Evolutionary conservation across 2,888 invertebrate genomes (phyloP).

Genomic region (Subacronicta megacephala): DNA sequence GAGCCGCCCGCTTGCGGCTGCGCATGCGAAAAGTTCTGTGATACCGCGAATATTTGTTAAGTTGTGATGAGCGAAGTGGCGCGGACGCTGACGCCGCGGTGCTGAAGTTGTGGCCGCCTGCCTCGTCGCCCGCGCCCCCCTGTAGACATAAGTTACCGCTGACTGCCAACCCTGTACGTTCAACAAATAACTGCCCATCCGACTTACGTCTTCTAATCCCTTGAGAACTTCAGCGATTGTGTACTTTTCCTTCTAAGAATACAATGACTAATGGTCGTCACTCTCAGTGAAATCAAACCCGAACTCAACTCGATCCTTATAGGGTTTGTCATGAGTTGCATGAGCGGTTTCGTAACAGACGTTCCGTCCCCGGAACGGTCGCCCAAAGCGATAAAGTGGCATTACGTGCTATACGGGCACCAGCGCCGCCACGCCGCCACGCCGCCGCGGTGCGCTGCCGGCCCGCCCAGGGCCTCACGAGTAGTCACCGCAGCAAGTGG

Average conservation of each 20-base stretch:
- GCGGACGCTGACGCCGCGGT: slow-evolving; percentile 84
- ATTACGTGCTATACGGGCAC: slow-evolving; percentile 70
- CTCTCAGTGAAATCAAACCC: slow-evolving; percentile 60
- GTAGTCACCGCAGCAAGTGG: slow-evolving; percentile 74
- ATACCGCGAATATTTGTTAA: slow-evolving; percentile 92
- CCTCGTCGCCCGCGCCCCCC: slow-evolving; percentile 85
- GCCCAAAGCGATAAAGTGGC: slow-evolving; percentile 68
- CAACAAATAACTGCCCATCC: slow-evolving; percentile 82
- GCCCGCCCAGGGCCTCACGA: slow-evolving; percentile 72
- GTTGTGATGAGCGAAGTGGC: slow-evolving; percentile 90
- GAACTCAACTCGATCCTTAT: slow-evolving; percentile 59
- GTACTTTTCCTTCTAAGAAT: slow-evolving; percentile 68
- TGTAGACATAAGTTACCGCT: slow-evolving; percentile 85
- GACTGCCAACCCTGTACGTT: slow-evolving; percentile 85
- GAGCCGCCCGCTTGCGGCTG: slow-evolving; percentile 88
- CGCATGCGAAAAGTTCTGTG: slow-evolving; percentile 91
- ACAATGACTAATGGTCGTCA: slow-evolving; percentile 61
- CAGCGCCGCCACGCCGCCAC: slow-evolving; percentile 57
- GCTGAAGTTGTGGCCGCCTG: slow-evolving; percentile 82
- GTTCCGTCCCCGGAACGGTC: slow-evolving; percentile 62
- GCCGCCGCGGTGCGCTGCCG: slow-evolving; percentile 51
- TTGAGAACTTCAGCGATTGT: slow-evolving; percentile 71
- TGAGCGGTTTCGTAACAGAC: slow-evolving; percentile 67
- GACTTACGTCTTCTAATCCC: slow-evolving; percentile 71
- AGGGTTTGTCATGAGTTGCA: slow-evolving; percentile 43